Evolutionary conservation across 2,113 vertebrate genomes (phyloP).

Genomic region (Tretioscincus oriximinensis): DNA sequence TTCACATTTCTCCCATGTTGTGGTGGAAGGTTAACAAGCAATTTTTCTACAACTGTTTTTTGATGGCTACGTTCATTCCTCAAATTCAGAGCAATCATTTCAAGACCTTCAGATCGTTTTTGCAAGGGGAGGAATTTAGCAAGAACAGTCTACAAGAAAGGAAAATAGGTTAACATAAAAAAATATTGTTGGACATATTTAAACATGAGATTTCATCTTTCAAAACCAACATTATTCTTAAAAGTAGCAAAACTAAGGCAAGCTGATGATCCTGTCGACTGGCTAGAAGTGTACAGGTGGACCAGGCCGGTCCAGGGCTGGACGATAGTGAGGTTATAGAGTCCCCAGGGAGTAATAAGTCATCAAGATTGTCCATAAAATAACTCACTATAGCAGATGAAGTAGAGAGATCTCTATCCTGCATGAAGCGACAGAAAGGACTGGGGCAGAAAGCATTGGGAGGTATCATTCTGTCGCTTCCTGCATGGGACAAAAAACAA

Average conservation of each 20-base stretch:
- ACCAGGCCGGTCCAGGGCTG: too few relatives aligned
- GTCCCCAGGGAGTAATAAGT: too few relatives aligned
- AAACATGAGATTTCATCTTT: background rate
- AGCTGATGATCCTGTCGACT: too few relatives aligned
- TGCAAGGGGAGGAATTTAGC: conserved; percentile 56
- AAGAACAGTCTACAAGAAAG: conserved; percentile 68
- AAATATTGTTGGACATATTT: background rate
- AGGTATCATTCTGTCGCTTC: too few relatives aligned
- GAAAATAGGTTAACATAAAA: conserved; percentile 12
- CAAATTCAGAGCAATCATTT: conserved; percentile 55
- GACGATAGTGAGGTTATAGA: too few relatives aligned
- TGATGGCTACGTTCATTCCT: conserved; percentile 58
- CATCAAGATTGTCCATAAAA: too few relatives aligned
- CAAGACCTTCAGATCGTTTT: conserved; percentile 61
- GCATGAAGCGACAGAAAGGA: too few relatives aligned
- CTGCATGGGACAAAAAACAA: too few relatives aligned
- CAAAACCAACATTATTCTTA: background rate
- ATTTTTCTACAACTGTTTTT: conserved; percentile 49
- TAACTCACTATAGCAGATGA: too few relatives aligned
- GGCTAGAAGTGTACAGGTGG: too few relatives aligned
- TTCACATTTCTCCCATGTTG: conserved; percentile 56
- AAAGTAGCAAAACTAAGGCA: background rate
- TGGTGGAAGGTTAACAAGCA: conserved; percentile 51
- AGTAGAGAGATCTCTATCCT: too few relatives aligned
- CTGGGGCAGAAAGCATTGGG: too few relatives aligned